Percentiles rank a stretch among this genome's conserved stretches.
These are phyloP conservation scores for Drosophila guanche DNA, from an alignment of 1,140 invertebrate genomes.

Conservation along the genomic window DNA sequence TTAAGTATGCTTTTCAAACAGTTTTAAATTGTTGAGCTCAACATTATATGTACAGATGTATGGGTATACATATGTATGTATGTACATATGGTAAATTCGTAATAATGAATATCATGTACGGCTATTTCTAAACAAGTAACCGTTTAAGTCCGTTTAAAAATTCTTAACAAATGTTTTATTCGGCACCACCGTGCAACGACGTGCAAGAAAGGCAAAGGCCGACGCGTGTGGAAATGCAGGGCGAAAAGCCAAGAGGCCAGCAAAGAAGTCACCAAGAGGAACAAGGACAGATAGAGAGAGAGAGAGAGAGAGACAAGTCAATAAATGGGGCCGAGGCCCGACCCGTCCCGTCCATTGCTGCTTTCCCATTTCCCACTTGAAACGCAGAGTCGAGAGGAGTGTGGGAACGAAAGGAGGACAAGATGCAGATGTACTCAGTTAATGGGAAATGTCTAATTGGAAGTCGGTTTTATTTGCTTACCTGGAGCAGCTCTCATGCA, in stretches of 20 bases:
- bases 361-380: conserved; percentile 23
- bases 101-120: too few relatives aligned
- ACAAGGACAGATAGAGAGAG: conserved; percentile 8
- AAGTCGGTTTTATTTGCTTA: conserved; percentile 24
- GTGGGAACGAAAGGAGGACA: background rate
- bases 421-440: background rate
- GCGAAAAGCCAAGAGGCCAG: conserved; percentile 29
- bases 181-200: conserved; percentile 19
- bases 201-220: conserved; percentile 27
- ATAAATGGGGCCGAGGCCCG: conserved; percentile 69
- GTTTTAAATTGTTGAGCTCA: too few relatives aligned
- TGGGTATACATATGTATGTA: too few relatives aligned
- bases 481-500: conserved; percentile 40
- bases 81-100: too few relatives aligned
- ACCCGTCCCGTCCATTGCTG: conserved; percentile 7
- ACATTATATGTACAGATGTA: too few relatives aligned
- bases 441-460: conserved; percentile 28
- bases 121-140: too few relatives aligned
- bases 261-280: conserved; percentile 13
- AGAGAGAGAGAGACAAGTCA: conserved; percentile 57
- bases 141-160: too few relatives aligned
- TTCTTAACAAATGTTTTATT: too few relatives aligned
- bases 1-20: too few relatives aligned
- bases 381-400: conserved; percentile 13
- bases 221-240: conserved; percentile 18